phyloP scores from a whole-genome alignment of 2,888 invertebrate species.

The Phorcus lineatus region DNA sequence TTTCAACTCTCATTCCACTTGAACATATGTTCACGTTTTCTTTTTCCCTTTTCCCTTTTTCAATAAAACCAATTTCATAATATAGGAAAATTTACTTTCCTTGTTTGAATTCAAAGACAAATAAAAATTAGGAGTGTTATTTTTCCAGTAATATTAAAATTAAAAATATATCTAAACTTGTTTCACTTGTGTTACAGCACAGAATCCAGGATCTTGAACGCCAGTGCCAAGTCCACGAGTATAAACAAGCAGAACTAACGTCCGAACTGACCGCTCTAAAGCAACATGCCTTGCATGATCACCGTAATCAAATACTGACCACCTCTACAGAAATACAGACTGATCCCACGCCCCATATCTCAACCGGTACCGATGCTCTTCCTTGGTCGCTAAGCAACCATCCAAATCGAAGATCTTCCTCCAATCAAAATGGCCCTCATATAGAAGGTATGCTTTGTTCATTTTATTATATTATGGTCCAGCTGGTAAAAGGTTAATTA shows the following conservation, averaged over 20 bases:
- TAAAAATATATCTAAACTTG: no score
- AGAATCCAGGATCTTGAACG: conserved; percentile 27
- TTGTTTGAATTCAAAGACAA: no score
- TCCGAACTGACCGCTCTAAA: conserved; percentile 23
- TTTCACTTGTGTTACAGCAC: conserved; percentile 24
- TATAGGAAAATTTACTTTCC: no score
- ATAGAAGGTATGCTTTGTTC: background rate
- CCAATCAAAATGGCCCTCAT: conserved; percentile 18
- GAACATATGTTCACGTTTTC: no score
- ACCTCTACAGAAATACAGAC: conserved; percentile 22
- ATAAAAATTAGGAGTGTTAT: no score
- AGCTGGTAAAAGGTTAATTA: no score
- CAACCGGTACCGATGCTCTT: conserved; percentile 25
- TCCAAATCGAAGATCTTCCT: background rate
- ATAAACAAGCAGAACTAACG: conserved; percentile 27
- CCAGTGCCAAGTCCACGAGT: conserved; percentile 29
- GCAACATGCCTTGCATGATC: background rate
- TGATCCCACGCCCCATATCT: background rate
- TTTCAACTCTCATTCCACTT: no score
- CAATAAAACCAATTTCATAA: no score
- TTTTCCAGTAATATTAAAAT: no score
- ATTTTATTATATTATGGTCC: no score
- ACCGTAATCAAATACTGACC: background rate
- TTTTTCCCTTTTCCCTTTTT: no score
- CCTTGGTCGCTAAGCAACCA: background rate